These are phyloP conservation scores for Oreochromis mossambicus DNA, from an alignment of 2,797 vertebrate genomes.

Conservation along the genomic window DNA sequence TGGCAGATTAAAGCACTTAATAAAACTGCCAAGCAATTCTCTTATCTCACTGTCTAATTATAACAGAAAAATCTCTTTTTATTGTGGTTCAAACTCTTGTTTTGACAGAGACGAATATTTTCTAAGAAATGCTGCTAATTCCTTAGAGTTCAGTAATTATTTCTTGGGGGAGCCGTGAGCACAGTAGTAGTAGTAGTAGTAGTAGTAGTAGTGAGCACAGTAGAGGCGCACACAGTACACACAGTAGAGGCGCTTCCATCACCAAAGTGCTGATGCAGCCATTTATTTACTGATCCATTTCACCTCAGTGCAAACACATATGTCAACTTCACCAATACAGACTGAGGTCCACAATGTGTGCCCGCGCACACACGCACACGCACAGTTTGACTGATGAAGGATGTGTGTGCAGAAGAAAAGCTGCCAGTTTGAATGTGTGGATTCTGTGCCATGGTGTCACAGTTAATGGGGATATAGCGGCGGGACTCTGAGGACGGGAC, in stretches of 20 bases:
- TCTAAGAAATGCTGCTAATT: conserved; percentile 11
- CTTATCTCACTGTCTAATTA: not conserved
- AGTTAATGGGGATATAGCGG: conserved; percentile 25
- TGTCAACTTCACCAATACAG: not conserved
- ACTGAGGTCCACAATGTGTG: not conserved
- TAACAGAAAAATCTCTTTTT: not conserved
- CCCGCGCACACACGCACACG: not conserved
- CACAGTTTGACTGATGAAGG: not conserved
- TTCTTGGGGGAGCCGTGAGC: conserved; percentile 4
- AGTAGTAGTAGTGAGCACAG: no score
- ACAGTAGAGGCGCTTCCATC: conserved; percentile 24
- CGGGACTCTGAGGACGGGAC: not conserved
- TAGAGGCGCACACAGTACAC: no score
- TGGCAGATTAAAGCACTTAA: not conserved
- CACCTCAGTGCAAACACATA: conserved; percentile 18
- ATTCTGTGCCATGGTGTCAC: not conserved
- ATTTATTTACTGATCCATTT: conserved; percentile 22
- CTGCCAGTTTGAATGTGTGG: not conserved
- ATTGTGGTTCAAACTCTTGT: not conserved
- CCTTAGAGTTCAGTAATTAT: conserved; percentile 9
- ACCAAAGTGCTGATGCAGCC: conserved; percentile 14
- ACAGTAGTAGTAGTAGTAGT: no score
- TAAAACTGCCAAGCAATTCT: not conserved
- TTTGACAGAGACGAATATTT: not conserved
- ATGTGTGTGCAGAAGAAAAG: not conserved